These are phyloP conservation scores for human (Homo sapiens) DNA, from an alignment of 2,113 vertebrate species.

Conservation along the genomic window GRCh38 chr16:51698501-51699000, in stretches of 20 bases:
- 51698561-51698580: conserved; percentile 60
- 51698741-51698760: conserved; percentile 99
- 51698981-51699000: conserved; percentile 99
- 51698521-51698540: neutral
- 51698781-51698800: conserved; percentile 99
- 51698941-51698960: conserved; percentile 99
- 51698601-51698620: conserved; percentile 43
- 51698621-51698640: conserved; percentile 50
- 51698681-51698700: conserved; percentile 84
- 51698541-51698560: conserved; percentile 15
- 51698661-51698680: conserved; percentile 83
- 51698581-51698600: conserved; percentile 65
- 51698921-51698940: conserved; percentile 99
- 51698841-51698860: conserved; percentile 99
- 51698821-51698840: conserved; percentile 99
- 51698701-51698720: conserved; percentile 91
- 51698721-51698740: conserved; percentile 91
- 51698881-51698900: conserved; percentile 99
- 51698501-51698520: neutral
- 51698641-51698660: conserved; percentile 80
- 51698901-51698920: conserved; percentile 99
- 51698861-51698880: conserved; percentile 99
- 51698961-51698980: conserved; percentile 98
- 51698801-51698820: conserved; percentile 99
- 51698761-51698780: conserved; percentile 99